These are phyloP conservation scores for Drosophila setosimentum DNA, from an alignment of 2,888 invertebrate species.

Conservation along the genomic window DNA sequence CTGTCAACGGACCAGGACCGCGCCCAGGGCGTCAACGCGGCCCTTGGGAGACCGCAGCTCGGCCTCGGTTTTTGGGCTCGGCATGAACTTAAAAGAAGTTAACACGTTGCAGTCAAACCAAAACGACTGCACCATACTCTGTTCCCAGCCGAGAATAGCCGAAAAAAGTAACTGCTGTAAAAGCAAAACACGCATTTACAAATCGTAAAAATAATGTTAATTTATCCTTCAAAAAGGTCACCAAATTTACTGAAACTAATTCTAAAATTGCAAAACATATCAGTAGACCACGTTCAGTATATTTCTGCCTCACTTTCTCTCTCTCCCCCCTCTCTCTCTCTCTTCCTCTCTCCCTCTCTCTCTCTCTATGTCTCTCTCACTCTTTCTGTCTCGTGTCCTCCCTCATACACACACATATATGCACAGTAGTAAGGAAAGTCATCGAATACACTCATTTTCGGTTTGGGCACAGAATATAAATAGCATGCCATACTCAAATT, in stretches of 20 bases:
- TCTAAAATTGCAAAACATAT: neutral
- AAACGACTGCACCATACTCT: conserved; percentile 5
- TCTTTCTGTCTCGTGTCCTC: neutral
- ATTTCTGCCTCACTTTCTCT: neutral
- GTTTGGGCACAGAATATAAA: conserved; percentile 8
- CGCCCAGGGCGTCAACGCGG: conserved; percentile 25
- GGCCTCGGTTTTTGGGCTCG: conserved; percentile 17
- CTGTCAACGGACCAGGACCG: conserved; percentile 45
- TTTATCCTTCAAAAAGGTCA: neutral
- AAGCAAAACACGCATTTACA: neutral
- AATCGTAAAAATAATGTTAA: neutral
- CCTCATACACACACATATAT: neutral
- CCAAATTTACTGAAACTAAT: neutral
- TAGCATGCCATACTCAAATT: conserved; percentile 63
- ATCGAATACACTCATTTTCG: conserved; percentile 4
- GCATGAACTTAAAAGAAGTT: conserved; percentile 40
- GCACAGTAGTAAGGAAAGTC: neutral
- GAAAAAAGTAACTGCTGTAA: neutral
- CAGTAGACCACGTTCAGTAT: neutral
- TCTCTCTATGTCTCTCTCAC: neutral
- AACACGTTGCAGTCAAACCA: neutral
- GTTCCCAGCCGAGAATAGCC: neutral
- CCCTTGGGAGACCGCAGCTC: conserved; percentile 4
- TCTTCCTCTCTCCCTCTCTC: neutral
- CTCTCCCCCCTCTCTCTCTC: neutral